Evolutionary conservation across 2,888 invertebrate genomes (phyloP), one percentile per base, ranked within the genome.

Genomic region (Chrysina gloriosa): DNA sequence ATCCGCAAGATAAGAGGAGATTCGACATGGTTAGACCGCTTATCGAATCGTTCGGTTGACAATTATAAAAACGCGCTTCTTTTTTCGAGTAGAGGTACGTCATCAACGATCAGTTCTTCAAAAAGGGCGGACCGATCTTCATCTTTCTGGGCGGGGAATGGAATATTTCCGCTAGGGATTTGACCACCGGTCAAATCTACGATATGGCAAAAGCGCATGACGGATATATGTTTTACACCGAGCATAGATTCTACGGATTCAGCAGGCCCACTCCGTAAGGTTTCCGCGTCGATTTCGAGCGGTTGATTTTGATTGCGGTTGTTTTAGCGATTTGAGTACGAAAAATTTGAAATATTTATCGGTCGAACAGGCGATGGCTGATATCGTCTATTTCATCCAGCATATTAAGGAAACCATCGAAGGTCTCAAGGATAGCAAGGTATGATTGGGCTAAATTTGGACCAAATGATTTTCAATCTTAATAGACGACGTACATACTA

Each of bases 171-270:
- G 77, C 86, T 0, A 85, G 85, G 2, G 89, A 86, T 84, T 81
- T 91, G 75, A 79, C 77, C 21, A 79, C 76, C 0, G 93, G 93
- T 0, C 85, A 89, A 65, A 88, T 91, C 72, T 84, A 86, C 68
- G 87, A 89, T 45, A 82, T 90, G 77, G 91, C 89, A 0, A 75
- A 80, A 54, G 77, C 82, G 21, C 84, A 89, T 71, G 82, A 84
- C 1, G 94, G 90, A 0, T 86, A 88, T 2, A 83, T 92, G 76
- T 90, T 91, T 77, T 90, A 90, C 73, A 89, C 93, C 0, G 95
- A 95, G 78, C 95, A 95, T 80, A 86, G 95, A 72, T 95, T 88
- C 79, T 95, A 95, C 77, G 95, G 95, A 1, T 76, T 86, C 63
- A 93, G 92, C 71, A 86, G 85, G 68, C 94, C 94, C 0, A 89